phyloP scores from a whole-genome alignment of 2,797 vertebrate species.

The Macroramphosus scolopax region DNA sequence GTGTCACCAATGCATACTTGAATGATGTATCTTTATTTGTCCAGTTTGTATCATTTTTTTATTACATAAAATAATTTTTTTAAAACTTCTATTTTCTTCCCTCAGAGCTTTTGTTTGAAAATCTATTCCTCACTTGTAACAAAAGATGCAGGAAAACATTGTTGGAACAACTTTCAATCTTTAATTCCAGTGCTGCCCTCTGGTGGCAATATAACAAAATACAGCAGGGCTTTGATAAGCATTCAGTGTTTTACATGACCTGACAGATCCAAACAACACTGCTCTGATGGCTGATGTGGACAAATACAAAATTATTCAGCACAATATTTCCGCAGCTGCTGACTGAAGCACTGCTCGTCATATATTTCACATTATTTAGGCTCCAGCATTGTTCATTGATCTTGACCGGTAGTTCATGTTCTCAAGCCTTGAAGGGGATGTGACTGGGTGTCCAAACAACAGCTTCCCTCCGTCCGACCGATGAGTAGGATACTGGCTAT shows the following conservation, averaged over 20 bases:
- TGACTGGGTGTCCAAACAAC: background rate
- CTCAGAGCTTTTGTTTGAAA: background rate
- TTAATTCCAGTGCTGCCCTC: constrained; percentile 42
- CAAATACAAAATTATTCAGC: too few species aligned
- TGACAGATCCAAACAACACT: background rate
- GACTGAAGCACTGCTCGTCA: too few species aligned
- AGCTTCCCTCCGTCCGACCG: too few species aligned
- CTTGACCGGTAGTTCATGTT: too few species aligned
- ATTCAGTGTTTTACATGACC: background rate
- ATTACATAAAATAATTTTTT: constrained; percentile 27
- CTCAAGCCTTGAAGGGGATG: background rate
- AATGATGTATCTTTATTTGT: constrained; percentile 17
- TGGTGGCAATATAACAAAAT: constrained; percentile 6
- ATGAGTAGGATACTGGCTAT: too few species aligned
- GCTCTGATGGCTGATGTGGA: background rate
- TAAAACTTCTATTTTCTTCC: constrained; percentile 11
- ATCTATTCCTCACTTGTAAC: background rate
- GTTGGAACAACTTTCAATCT: too few species aligned
- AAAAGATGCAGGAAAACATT: background rate
- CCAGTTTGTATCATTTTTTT: constrained; percentile 15
- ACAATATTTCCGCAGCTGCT: too few species aligned
- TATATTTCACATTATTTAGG: background rate
- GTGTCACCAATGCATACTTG: background rate
- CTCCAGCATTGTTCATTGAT: background rate
- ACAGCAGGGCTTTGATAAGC: constrained; percentile 11